These are phyloP conservation scores for Nasua narica DNA, from an alignment of 2,797 vertebrate genomes.

Conservation along the genomic window DNA sequence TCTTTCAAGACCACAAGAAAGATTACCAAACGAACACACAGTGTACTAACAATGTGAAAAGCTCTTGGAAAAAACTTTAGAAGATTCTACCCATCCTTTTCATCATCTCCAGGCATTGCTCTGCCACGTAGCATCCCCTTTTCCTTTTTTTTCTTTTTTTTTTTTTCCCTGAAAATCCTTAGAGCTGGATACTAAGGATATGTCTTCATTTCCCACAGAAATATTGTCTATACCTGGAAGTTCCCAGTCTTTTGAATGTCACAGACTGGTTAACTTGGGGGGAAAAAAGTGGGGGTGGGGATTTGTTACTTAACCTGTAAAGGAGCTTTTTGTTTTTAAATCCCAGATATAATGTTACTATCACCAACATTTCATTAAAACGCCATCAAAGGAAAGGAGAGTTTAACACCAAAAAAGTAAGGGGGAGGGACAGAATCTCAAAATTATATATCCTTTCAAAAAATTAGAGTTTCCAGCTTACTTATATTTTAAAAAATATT, in stretches of 20 bases:
- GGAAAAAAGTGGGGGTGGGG: neutral
- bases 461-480: neutral
- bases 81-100: neutral
- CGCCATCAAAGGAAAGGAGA: neutral
- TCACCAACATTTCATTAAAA: neutral
- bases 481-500: neutral
- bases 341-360: neutral
- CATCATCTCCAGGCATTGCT: neutral
- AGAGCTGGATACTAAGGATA: neutral
- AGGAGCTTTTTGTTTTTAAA: neutral
- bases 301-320: neutral
- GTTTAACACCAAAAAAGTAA: neutral
- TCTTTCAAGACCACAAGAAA: neutral
- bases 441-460: neutral
- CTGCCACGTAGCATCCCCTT: neutral
- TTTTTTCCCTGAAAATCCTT: neutral
- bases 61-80: neutral
- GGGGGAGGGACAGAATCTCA: neutral
- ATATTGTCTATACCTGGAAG: neutral
- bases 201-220: neutral
- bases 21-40: neutral
- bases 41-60: neutral
- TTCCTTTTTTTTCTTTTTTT: neutral
- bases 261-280: neutral
- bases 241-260: neutral